Evolutionary conservation across 2,888 invertebrate genomes (phyloP), one percentile per base, ranked within the genome.

Genomic region (Calameuta filiformis): DNA sequence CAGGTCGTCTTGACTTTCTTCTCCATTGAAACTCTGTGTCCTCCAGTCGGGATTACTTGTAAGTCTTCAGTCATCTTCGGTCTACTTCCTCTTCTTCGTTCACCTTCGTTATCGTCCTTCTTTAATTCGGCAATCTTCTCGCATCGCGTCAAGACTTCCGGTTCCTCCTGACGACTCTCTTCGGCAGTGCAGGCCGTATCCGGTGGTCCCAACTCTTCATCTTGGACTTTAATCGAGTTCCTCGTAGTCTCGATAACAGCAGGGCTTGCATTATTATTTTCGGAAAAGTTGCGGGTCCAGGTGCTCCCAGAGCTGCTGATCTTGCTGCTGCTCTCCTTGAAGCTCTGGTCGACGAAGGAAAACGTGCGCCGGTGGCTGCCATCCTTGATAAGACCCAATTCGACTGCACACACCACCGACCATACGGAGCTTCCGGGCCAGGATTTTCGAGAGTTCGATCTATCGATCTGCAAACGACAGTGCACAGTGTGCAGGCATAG

Each of bases 391-490:
- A 87, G 34, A 11, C 87, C 87, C 34, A 87, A 77, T 11, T 87
- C 85, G 73, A 82, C 79, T 15, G 87, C 87, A 73, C 85, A 86
- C 1, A 84, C 82, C 40, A 81, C n/a, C 12, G 85, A 82, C 87
- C 87, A 87, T 1, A 84, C 81, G 76, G 81, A 87, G 15, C 77
- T 69, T 73, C 79, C 76, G 12, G 71, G 71, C 71, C 71, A 71
- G 23, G 23, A 23, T 56, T 23, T 56, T 56, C 56, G 56, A 23
- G 56, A 56, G 2, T 23, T 56, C 56, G 23, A 56, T 56, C 56
- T 56, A 6, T 23, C 9, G 56, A 56, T 56, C 56, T 56, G 56
- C 15, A 56, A 56, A 23, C 56, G 23, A 56, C 15, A 56, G 23
- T 23, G 23, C 23, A 23, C 23, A 6, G 6, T 40, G 0, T 15